Evolutionary conservation across 2,888 invertebrate genomes (phyloP).

Genomic region (Ornithoptera priamus): DNA sequence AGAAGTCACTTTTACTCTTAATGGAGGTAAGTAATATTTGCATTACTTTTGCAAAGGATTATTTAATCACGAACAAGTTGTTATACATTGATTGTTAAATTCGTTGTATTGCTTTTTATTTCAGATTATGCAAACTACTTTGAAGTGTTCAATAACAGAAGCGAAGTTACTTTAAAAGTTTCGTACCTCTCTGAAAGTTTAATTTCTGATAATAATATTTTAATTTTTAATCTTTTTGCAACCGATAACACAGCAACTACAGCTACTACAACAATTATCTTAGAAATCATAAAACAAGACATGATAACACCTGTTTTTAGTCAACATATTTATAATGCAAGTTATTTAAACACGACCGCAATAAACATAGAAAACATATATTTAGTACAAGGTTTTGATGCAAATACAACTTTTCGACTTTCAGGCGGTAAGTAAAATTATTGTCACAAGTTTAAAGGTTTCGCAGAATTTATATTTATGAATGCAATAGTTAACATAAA

Average conservation of each 20-base stretch:
- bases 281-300: constrained; percentile 62
- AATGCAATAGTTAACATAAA: no score
- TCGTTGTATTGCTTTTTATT: constrained; percentile 34
- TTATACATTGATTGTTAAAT: neutral
- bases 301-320: constrained; percentile 54
- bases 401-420: constrained; percentile 49
- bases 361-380: constrained; percentile 47
- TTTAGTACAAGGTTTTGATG: constrained; percentile 55
- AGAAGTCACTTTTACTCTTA: constrained; percentile 46
- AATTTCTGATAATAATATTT: constrained; percentile 50
- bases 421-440: constrained; percentile 51
- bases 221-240: constrained; percentile 56
- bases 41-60: neutral
- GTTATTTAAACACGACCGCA: constrained; percentile 38
- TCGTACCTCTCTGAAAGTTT: constrained; percentile 45
- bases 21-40: constrained; percentile 54
- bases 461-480: no score
- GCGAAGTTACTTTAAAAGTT: constrained; percentile 44
- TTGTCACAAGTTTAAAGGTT: neutral
- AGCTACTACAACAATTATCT: constrained; percentile 50
- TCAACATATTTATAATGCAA: constrained; percentile 51
- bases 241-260: constrained; percentile 48
- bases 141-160: constrained; percentile 37
- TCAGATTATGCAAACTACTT: constrained; percentile 52
- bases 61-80: neutral